A percentile compares a stretch with the other conserved stretches of the same genome.
Evolutionary conservation across 2,797 vertebrate species (phyloP).

Genomic region (Graptemys geographica): DNA sequence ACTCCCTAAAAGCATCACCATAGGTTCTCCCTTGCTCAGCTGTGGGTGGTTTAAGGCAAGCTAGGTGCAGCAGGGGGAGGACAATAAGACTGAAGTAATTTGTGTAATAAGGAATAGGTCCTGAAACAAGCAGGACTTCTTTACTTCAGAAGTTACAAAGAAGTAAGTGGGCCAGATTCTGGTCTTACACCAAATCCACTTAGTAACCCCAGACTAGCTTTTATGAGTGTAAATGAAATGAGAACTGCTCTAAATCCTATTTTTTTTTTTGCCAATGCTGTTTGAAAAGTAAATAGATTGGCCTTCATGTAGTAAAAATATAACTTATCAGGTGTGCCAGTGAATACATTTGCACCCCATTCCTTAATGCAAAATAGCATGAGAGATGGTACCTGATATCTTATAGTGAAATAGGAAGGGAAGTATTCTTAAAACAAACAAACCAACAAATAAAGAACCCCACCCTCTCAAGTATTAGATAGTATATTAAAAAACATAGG

Average conservation of each 20-base stretch:
- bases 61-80: background rate
- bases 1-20: background rate
- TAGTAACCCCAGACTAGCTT: background rate
- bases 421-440: background rate
- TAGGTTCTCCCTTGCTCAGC: background rate
- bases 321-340: background rate
- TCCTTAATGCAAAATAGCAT: background rate
- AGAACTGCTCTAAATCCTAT: background rate
- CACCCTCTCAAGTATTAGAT: background rate
- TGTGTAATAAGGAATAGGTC: background rate
- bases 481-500: background rate
- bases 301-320: background rate
- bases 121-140: background rate
- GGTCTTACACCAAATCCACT: background rate
- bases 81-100: background rate
- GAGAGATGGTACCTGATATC: background rate
- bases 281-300: slow-evolving; percentile 13
- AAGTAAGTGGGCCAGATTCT: background rate
- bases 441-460: too few species aligned
- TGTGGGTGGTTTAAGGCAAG: background rate
- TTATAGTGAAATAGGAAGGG: background rate
- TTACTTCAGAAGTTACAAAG: background rate
- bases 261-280: background rate
- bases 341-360: background rate
- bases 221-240: background rate